Conservation (phyloP, 2,888 invertebrate genomes). For the Gastrophysa polygoni region DNA sequence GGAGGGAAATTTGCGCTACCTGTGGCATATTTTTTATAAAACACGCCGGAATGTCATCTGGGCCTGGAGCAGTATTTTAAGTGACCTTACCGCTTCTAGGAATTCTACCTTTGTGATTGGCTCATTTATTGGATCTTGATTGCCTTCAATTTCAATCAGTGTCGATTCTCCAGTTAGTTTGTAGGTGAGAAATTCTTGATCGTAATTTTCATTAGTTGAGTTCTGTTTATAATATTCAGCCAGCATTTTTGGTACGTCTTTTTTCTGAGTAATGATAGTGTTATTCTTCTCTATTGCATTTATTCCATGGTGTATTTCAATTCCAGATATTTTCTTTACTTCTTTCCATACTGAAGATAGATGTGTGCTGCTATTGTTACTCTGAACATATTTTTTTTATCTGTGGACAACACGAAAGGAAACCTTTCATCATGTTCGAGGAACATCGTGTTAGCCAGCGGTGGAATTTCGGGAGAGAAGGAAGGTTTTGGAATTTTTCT, state of each 20-base stretch:
- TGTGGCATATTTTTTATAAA: conserved; percentile 6
- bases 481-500: no score
- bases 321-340: conserved; percentile 4
- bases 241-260: neutral
- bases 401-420: no score
- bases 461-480: no score
- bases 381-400: conserved; percentile 9
- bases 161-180: conserved; percentile 3
- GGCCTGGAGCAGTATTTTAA: conserved; percentile 9
- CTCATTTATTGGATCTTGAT: neutral
- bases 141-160: conserved; percentile 4
- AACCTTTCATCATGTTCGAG: no score
- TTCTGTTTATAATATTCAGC: conserved; percentile 6
- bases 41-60: conserved; percentile 12
- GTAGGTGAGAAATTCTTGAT: conserved; percentile 2
- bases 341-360: conserved; percentile 1
- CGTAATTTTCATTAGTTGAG: neutral
- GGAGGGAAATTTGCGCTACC: neutral
- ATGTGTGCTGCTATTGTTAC: conserved; percentile 1
- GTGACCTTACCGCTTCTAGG: neutral
- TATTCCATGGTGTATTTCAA: conserved; percentile 3
- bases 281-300: conserved; percentile 4
- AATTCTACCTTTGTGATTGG: conserved; percentile 5
- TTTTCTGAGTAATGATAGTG: conserved; percentile 1
- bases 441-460: no score